A percentile compares a stretch with the other conserved stretches of the same genome.
Evolutionary conservation across 2,888 invertebrate genomes (phyloP).

Genomic region (Dolichomitus sp.): DNA sequence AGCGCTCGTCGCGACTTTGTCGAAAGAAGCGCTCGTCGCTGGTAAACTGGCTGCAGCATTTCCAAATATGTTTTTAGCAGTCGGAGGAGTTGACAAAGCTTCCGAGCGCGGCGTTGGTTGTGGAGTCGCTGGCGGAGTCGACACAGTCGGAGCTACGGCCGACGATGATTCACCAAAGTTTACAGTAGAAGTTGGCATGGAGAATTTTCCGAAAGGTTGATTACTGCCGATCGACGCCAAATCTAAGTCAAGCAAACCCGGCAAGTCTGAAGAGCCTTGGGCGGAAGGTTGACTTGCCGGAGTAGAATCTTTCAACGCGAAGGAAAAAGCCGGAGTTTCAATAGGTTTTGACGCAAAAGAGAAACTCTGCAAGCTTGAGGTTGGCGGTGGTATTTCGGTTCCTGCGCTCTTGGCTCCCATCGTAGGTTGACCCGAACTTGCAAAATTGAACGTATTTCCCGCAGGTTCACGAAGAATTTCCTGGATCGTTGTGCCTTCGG

Average conservation of each 20-base stretch:
- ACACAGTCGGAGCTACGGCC: slow-evolving; percentile 9
- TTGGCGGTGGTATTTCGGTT: slow-evolving; percentile 42
- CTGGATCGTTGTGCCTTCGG: slow-evolving; percentile 42
- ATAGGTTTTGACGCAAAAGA: slow-evolving; percentile 74
- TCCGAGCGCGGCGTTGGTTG: slow-evolving; percentile 57
- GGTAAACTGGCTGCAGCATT: slow-evolving; percentile 67
- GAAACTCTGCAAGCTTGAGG: slow-evolving; percentile 66
- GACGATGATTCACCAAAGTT: slow-evolving; percentile 61
- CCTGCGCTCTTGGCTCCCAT: slow-evolving; percentile 48
- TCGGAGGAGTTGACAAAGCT: slow-evolving; percentile 8
- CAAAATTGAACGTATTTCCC: slow-evolving; percentile 50
- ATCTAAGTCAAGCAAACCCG: slow-evolving; percentile 69
- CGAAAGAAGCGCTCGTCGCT: slow-evolving; percentile 45
- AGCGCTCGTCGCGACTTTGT: slow-evolving; percentile 44
- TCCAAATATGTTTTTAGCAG: slow-evolving; percentile 66
- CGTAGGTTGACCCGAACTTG: slow-evolving; percentile 54
- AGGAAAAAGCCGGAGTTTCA: slow-evolving; percentile 62
- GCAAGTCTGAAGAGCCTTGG: slow-evolving; percentile 69
- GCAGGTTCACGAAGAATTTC: slow-evolving; percentile 46
- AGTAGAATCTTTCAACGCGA: slow-evolving; percentile 61
- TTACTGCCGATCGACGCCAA: slow-evolving; percentile 31
- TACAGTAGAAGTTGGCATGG: slow-evolving; percentile 48
- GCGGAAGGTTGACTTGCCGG: slow-evolving; percentile 58
- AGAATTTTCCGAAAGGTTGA: slow-evolving; percentile 41
- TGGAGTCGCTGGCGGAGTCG: slow-evolving; percentile 22